Evolutionary conservation across 2,797 vertebrate species (phyloP).

Genomic region (Enteromius thamalakanensis): DNA sequence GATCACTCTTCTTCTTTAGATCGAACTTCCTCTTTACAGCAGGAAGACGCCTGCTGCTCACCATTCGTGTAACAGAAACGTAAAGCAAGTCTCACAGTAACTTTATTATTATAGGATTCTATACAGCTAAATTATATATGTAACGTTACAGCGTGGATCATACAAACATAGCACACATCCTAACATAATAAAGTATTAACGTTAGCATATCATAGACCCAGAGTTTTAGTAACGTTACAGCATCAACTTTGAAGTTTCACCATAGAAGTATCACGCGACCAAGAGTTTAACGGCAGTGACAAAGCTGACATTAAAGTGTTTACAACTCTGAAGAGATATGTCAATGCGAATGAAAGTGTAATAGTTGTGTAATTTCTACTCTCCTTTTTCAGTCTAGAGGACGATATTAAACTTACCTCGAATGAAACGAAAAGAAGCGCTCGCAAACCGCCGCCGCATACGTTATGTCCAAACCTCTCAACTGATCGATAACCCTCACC

Average conservation of each 20-base stretch:
- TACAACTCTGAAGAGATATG: not conserved
- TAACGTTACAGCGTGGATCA: not conserved
- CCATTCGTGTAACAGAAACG: not conserved
- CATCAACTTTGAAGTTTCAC: not conserved
- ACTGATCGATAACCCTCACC: not conserved
- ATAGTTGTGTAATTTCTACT: not conserved
- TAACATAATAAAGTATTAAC: not conserved
- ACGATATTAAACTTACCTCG: conserved; percentile 39
- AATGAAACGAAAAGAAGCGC: conserved; percentile 6
- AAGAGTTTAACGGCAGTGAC: not conserved
- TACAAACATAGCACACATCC: not conserved
- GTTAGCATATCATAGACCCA: not conserved
- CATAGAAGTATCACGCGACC: not conserved
- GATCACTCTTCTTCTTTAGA: not conserved
- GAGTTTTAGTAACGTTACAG: not conserved
- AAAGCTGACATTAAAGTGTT: not conserved
- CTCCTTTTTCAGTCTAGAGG: not conserved
- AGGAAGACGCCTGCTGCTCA: not conserved
- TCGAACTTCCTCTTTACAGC: conserved; percentile 12
- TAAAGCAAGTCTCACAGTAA: too few relatives aligned
- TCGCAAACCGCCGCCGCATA: not conserved
- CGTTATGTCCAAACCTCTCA: not conserved
- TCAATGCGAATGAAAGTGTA: not conserved
- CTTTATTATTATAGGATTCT: too few relatives aligned
- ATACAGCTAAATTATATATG: not conserved